Conservation (phyloP, 2,888 invertebrate genomes). For the Dorcus hopei region DNA sequence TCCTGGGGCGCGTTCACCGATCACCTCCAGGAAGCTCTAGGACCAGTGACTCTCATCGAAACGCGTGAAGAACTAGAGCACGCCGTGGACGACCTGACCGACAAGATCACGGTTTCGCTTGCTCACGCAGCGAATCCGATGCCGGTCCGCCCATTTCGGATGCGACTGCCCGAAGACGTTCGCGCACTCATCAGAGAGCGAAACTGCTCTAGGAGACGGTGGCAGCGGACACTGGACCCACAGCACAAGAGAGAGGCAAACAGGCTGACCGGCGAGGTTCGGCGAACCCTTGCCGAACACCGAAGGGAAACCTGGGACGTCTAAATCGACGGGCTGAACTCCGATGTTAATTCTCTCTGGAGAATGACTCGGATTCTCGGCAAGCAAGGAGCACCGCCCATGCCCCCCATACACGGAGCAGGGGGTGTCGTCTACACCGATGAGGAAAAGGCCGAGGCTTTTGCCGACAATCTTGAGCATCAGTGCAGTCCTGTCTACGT, state of each 20-base stretch:
- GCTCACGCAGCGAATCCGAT: neutral
- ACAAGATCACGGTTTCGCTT: neutral
- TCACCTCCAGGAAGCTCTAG: neutral
- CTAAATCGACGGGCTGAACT: neutral
- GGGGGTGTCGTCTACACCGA: slow-evolving; percentile 8
- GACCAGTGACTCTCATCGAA: neutral
- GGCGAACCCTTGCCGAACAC: neutral
- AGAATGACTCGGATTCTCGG: neutral
- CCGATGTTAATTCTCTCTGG: neutral
- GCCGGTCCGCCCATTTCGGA: neutral
- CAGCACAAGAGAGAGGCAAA: neutral
- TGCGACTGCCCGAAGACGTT: neutral
- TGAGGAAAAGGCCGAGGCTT: slow-evolving; percentile 15
- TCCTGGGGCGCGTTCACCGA: neutral
- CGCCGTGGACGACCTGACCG: neutral
- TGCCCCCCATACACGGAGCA: slow-evolving; percentile 10
- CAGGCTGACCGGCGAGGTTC: neutral
- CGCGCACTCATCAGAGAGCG: neutral
- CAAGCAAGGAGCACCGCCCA: neutral
- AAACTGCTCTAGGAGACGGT: neutral
- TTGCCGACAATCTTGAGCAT: slow-evolving; percentile 2
- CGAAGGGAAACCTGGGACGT: neutral
- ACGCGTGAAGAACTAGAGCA: neutral
- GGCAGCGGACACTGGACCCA: neutral
- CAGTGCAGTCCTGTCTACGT: slow-evolving; percentile 9